phyloP scores from a whole-genome alignment of 2,797 vertebrate species.

The Acipenser oxyrinchus region DNA sequence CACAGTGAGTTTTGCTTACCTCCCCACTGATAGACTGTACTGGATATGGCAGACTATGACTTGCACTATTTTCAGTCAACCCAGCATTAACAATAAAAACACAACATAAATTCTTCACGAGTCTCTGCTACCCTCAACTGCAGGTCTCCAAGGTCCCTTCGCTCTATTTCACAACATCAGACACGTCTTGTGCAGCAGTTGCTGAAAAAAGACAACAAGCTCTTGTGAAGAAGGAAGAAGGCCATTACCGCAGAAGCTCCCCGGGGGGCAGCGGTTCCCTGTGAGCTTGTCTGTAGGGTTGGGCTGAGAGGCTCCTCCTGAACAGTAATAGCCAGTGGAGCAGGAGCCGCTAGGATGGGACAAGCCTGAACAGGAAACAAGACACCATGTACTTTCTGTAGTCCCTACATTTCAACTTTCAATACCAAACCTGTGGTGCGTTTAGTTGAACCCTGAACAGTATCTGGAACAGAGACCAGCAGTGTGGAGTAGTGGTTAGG shows the following conservation, averaged over 20 bases:
- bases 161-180: too few species aligned
- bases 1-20: too few species aligned
- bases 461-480: neutral
- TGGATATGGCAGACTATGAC: too few species aligned
- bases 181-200: neutral
- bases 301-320: conserved; percentile 54
- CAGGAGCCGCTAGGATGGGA: conserved; percentile 71
- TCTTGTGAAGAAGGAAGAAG: neutral
- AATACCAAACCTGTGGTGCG: neutral
- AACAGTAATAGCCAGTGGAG: conserved; percentile 74
- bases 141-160: too few species aligned
- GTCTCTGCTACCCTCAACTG: too few species aligned
- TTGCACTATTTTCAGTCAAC: too few species aligned
- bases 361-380: conserved; percentile 57
- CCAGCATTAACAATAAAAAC: too few species aligned
- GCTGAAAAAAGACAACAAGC: too few species aligned
- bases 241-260: conserved; percentile 74
- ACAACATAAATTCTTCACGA: too few species aligned
- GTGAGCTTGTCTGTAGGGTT: conserved; percentile 67
- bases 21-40: too few species aligned
- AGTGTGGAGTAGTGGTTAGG: too few species aligned
- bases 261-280: conserved; percentile 72
- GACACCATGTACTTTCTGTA: neutral
- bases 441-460: neutral
- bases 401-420: neutral